These are phyloP conservation scores for Eurytemora carolleeae DNA, from an alignment of 1,140 invertebrate genomes.

Conservation along the genomic window DNA sequence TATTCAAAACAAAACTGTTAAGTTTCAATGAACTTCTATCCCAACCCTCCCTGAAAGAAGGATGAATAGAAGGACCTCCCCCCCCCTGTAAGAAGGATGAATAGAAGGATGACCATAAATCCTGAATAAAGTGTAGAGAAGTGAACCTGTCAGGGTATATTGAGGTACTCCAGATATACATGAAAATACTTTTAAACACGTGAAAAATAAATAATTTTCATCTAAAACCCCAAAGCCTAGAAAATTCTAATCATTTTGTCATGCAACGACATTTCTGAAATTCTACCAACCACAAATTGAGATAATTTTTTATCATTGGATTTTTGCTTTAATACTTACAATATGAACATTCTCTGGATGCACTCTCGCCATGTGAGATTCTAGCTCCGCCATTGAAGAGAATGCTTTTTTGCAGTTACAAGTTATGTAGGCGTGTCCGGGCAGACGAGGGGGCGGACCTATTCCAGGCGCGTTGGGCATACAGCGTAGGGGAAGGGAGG, in stretches of 20 bases:
- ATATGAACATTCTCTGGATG: conserved; percentile 13
- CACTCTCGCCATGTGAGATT: neutral
- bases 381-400: conserved; percentile 8
- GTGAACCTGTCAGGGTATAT: neutral
- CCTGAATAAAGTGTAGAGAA: too few species aligned
- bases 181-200: neutral
- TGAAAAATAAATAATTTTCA: neutral
- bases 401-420: conserved; percentile 11
- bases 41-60: too few species aligned
- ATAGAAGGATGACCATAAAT: too few species aligned
- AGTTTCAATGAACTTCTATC: too few species aligned
- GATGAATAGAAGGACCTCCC: too few species aligned
- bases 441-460: neutral
- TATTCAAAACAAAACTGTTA: too few species aligned
- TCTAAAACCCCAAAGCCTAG: neutral
- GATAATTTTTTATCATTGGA: too few species aligned
- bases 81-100: too few species aligned
- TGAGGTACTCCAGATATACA: neutral
- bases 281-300: too few species aligned
- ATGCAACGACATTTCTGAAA: neutral
- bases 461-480: neutral
- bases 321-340: conserved; percentile 5
- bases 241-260: neutral
- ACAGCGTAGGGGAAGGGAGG: neutral
- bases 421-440: neutral